Evolutionary conservation across 2,797 vertebrate genomes (phyloP).

Genomic region (Staurois parvus): DNA sequence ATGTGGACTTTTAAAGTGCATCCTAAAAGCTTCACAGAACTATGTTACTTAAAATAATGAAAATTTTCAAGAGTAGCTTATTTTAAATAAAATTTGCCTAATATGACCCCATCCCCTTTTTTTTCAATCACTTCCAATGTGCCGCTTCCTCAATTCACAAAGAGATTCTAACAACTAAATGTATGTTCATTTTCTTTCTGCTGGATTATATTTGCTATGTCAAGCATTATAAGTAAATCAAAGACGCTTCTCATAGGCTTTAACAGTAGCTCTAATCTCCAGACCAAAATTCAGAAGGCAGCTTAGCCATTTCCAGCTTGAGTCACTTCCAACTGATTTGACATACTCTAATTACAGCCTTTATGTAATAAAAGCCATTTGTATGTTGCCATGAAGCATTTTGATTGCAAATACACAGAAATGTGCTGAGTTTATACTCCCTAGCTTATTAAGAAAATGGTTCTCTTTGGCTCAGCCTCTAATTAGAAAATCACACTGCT

Average conservation of each 20-base stretch:
- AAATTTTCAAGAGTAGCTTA: slow-evolving; percentile 69
- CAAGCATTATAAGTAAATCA: slow-evolving; percentile 79
- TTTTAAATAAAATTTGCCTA: slow-evolving; percentile 74
- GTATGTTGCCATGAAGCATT: slow-evolving; percentile 77
- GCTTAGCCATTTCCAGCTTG: slow-evolving; percentile 78
- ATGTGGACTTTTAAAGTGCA: slow-evolving; percentile 79
- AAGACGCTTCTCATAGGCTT: slow-evolving; percentile 75
- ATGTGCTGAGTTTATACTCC: slow-evolving; percentile 79
- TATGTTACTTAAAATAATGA: slow-evolving; percentile 69
- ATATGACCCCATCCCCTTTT: slow-evolving; percentile 72
- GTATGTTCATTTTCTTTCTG: slow-evolving; percentile 75
- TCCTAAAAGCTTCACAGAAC: slow-evolving; percentile 78
- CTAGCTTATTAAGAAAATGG: slow-evolving; percentile 78
- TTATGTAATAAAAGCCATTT: slow-evolving; percentile 83
- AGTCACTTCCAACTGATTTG: slow-evolving; percentile 84
- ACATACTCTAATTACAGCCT: slow-evolving; percentile 85
- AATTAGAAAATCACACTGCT: slow-evolving; percentile 83
- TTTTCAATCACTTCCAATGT: slow-evolving; percentile 68
- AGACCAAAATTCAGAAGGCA: slow-evolving; percentile 83
- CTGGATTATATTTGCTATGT: slow-evolving; percentile 76
- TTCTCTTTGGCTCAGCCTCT: slow-evolving; percentile 74
- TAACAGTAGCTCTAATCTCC: slow-evolving; percentile 77
- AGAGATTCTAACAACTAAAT: slow-evolving; percentile 72
- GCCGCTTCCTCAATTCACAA: slow-evolving; percentile 73
- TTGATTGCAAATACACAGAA: slow-evolving; percentile 77